phyloP scores from a whole-genome alignment of 2,797 vertebrate genomes.

The Glossophaga mutica region DNA sequence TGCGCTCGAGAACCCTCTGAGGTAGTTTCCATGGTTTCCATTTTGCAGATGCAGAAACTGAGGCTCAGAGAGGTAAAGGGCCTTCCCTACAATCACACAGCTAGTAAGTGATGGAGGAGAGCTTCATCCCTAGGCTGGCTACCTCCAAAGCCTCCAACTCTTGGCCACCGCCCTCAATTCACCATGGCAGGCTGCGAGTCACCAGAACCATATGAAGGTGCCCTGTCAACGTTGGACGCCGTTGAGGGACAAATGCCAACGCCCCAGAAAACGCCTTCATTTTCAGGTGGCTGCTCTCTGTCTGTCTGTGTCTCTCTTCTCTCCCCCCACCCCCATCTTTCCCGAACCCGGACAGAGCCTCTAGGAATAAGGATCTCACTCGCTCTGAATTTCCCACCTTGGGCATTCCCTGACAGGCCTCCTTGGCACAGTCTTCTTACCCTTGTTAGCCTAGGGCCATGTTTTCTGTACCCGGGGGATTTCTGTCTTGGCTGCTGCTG shows the following conservation, averaged over 20 bases:
- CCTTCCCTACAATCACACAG: neutral
- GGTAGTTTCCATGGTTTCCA: neutral
- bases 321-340: neutral
- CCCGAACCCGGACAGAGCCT: neutral
- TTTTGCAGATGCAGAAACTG: neutral
- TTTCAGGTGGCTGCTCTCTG: neutral
- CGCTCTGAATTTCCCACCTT: neutral
- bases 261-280: neutral
- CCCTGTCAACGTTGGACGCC: neutral
- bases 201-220: neutral
- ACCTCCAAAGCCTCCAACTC: no score
- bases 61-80: neutral
- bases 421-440: neutral
- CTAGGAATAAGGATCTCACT: neutral
- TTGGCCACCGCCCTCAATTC: neutral
- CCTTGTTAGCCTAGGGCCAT: neutral
- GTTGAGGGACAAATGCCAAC: neutral
- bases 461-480: neutral
- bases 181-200: neutral
- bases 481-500: conserved; percentile 22
- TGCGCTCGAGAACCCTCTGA: neutral
- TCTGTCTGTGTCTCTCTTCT: neutral
- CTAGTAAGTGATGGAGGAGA: neutral
- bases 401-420: conserved; percentile 28
- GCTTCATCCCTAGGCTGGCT: neutral